Evolutionary conservation across 2,797 vertebrate genomes (phyloP).

Genomic region (Bovichtus variegatus): DNA sequence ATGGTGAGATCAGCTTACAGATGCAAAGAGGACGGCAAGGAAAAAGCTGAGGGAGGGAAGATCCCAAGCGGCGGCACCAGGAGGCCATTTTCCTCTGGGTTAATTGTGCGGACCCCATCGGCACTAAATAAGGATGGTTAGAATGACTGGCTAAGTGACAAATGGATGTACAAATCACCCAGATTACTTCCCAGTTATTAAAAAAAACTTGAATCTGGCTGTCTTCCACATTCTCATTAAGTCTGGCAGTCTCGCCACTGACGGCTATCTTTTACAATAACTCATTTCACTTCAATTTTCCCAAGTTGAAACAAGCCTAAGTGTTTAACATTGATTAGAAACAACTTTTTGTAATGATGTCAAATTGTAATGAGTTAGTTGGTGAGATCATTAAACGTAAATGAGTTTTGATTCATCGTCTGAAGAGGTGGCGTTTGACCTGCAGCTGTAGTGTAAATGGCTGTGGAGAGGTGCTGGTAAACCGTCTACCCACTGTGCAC

Average conservation of each 20-base stretch:
- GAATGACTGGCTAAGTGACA: constrained; percentile 80
- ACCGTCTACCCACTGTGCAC: constrained; percentile 72
- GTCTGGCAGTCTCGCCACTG: constrained; percentile 43
- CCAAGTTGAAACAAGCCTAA: constrained; percentile 50
- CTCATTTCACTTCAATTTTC: constrained; percentile 50
- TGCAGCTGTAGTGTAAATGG: constrained; percentile 77
- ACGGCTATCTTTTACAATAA: constrained; percentile 57
- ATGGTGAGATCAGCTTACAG: constrained; percentile 70
- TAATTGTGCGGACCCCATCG: constrained; percentile 79
- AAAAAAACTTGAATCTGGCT: constrained; percentile 66
- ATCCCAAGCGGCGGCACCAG: constrained; percentile 38
- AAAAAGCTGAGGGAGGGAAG: constrained; percentile 62
- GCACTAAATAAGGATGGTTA: constrained; percentile 83
- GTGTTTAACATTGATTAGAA: constrained; percentile 68
- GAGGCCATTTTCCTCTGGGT: constrained; percentile 72
- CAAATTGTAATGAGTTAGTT: constrained; percentile 51
- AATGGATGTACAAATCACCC: constrained; percentile 81
- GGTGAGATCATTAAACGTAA: constrained; percentile 53
- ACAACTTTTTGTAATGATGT: constrained; percentile 61
- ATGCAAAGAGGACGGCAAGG: constrained; percentile 43
- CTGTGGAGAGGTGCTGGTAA: constrained; percentile 63
- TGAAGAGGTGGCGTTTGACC: constrained; percentile 76
- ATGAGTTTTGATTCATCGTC: constrained; percentile 76
- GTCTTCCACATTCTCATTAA: constrained; percentile 62
- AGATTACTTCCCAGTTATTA: constrained; percentile 78